These are phyloP conservation scores for Smittia sp. DNA, from an alignment of 2,888 invertebrate species.

Conservation along the genomic window DNA sequence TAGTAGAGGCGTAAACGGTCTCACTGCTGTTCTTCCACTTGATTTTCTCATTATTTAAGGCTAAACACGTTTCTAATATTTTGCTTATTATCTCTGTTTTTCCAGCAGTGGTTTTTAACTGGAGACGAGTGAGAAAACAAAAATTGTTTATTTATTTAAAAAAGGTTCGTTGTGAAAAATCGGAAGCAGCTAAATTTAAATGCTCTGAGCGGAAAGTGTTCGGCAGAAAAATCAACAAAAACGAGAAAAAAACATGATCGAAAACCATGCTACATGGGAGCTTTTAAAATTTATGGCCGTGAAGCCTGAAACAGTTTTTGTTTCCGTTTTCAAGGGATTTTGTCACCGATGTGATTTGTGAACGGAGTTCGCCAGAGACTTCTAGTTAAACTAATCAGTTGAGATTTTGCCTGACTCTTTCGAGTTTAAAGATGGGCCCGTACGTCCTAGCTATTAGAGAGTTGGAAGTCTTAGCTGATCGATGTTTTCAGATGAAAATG, in stretches of 20 bases:
- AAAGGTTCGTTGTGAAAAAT: constrained; percentile 32
- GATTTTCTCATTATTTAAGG: too few species aligned
- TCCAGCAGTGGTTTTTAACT: constrained; percentile 1
- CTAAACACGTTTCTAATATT: constrained; percentile 38
- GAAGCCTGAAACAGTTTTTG: not conserved
- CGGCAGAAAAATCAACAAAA: not conserved
- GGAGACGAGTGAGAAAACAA: not conserved
- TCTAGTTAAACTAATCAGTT: too few species aligned
- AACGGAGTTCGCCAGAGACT: too few species aligned
- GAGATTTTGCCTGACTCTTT: too few species aligned
- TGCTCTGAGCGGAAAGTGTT: not conserved
- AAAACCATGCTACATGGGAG: not conserved
- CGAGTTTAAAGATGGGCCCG: too few species aligned
- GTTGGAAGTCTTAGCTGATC: too few species aligned
- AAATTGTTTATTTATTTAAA: constrained; percentile 40
- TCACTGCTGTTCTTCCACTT: too few species aligned
- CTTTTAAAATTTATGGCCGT: not conserved
- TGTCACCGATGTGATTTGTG: not conserved
- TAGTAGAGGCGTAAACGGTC: too few species aligned
- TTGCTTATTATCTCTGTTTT: constrained; percentile 33
- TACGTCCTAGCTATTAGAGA: too few species aligned
- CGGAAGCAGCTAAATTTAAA: not conserved
- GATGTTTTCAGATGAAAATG: too few species aligned
- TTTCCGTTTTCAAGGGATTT: not conserved
- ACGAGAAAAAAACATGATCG: not conserved